Base-by-base conservation (phyloP, 2,113 vertebrate genomes). In the Calidris pygmaea region DNA sequence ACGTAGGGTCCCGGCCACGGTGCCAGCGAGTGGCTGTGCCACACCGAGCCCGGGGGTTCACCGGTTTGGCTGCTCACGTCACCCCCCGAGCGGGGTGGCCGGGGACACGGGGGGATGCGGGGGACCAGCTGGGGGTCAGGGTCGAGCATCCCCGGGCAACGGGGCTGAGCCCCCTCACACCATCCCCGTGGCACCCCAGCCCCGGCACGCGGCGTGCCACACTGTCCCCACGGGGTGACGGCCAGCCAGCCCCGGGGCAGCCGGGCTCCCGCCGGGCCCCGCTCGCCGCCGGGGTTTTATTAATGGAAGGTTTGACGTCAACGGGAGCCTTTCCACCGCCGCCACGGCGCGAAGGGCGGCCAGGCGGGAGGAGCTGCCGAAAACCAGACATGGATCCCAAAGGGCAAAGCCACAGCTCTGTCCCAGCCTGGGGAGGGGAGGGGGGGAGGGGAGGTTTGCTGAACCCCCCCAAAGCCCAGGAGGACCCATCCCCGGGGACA, bases 231-330 rank as follows among this genome's bases (percentile, higher is more conserved):
- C 10, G 1, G 66, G 75, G 89, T 47, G 81, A 52, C 75, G 5
- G 84, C 53, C 75, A 34, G 75, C 77, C 80, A 39, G 37, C 37
- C 37, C 87, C 14, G 76, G 66, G 87, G 71, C 77, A 73, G 86
- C 67, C n/a, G 23, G 7, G 67, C 63, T 93, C 93, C 93, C 87
- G 18, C 53, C 29, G 91, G 91, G 93, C 94, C 91, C 43, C 19
- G 63, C 75, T 88, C 32, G 27, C 75, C 35, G 71, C 85, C 60
- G n/a, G 80, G 65, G 75, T 83, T 97, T 97, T 95, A 95, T 96
- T 95, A 97, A 97, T 96, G 97, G 97, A 96, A 96, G 90, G 66
- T 92, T 94, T 97, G 97, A 97, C 95, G 95, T 97, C 97, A 97
- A 86, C 77, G 18, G 93, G 94, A 94, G 96, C 92, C 89, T 97